Evolutionary conservation across 1,140 invertebrate genomes (phyloP), one percentile per base, ranked within the genome.

Genomic region (Pygmarrhopalites habei): DNA sequence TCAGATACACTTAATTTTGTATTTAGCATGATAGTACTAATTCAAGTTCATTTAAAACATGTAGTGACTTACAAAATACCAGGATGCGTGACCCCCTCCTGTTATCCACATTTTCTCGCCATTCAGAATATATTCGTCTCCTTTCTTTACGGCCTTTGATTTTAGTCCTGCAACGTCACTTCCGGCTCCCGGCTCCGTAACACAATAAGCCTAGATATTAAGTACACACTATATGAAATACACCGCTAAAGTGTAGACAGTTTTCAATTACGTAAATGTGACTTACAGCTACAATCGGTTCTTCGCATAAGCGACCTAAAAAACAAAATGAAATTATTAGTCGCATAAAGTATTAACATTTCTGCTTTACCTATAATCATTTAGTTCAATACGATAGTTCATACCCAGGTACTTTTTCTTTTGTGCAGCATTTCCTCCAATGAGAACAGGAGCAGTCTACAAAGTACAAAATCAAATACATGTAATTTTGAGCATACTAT

Each of bases 81-180:
- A 70, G 23, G 19, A 44, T 2, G 68, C 68, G 17, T 64, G 52
- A 68, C 81, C 82, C 21, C 47, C 68, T 35, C 61, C 58, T 43
- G 95, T 98, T 69, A 99, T 99, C 95, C 95, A 98, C 95, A 98
- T 98, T 79, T 96, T 98, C 72, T 93, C 89, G 14, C 95, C 95
- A 79, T 98, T 98, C 10, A 99, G 72, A 60, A 98, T 83, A 77
- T 87, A 98, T 73, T 96, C 89, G 55, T 94, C 89, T 2, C 92
- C 92, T 77, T 97, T 96, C 75, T 95, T 96, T 68, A 86, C 92
- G 4, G 94, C 94, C 67, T 80, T 85, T 0, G 93, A 97, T 78
- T 89, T 92, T 44, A 94, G 80, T 35, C 88, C 91, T 44, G 85
- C 86, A 0, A 97, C 94, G 79, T 97, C 93, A 15, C 92, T 93